phyloP scores from a whole-genome alignment of 2,888 invertebrate species.

The Epirrhoe alternata region DNA sequence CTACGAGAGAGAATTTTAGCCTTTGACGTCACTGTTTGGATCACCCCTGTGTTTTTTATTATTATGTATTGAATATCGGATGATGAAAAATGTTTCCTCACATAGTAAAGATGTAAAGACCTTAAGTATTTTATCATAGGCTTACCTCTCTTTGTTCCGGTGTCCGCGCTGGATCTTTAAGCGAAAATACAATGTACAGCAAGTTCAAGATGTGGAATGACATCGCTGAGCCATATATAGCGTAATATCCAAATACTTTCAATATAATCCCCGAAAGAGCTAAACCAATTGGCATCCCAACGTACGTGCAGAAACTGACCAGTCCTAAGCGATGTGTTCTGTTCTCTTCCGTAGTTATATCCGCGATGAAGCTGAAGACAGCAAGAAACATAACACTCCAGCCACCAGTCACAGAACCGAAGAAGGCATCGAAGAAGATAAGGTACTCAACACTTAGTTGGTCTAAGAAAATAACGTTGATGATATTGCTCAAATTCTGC shows the following conservation, averaged over 20 bases:
- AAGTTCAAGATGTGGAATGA: slow-evolving; percentile 45
- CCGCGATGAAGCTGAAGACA: slow-evolving; percentile 49
- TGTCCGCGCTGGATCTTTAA: slow-evolving; percentile 47
- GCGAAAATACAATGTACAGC: slow-evolving; percentile 42
- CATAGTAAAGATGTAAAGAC: no score
- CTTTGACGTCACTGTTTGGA: no score
- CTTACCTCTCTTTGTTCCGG: slow-evolving; percentile 49
- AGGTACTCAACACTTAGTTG: slow-evolving; percentile 88
- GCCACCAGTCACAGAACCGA: slow-evolving; percentile 49
- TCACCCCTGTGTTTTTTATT: no score
- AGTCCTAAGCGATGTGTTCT: slow-evolving; percentile 54
- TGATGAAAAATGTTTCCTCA: no score
- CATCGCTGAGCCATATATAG: slow-evolving; percentile 46
- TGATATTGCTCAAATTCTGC: slow-evolving; percentile 87
- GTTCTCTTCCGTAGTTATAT: slow-evolving; percentile 47
- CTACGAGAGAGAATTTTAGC: no score
- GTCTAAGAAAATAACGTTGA: slow-evolving; percentile 89
- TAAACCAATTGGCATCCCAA: slow-evolving; percentile 51
- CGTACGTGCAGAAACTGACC: slow-evolving; percentile 50
- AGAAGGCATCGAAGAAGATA: slow-evolving; percentile 47
- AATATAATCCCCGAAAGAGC: slow-evolving; percentile 50
- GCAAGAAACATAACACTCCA: slow-evolving; percentile 46
- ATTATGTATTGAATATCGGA: no score
- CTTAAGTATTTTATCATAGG: not conserved
- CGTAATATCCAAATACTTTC: slow-evolving; percentile 48